A percentile compares a stretch with the other conserved stretches of the same genome.
Conservation (phyloP, 2,113 vertebrate genomes). For the Albula goreensis region DNA sequence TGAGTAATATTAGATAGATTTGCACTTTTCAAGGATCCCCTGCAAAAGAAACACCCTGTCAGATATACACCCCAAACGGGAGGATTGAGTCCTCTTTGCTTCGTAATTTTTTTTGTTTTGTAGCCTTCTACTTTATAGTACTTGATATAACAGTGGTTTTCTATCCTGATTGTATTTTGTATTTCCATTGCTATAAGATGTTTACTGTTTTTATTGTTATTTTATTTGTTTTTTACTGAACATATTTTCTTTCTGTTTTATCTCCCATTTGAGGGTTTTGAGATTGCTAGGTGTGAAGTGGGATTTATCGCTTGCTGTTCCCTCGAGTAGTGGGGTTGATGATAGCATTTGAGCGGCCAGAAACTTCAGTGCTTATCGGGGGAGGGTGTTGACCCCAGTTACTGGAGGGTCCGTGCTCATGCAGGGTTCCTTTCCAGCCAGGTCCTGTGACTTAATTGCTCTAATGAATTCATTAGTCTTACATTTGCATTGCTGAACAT, state of each 20-base stretch:
- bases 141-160: constrained; percentile 14
- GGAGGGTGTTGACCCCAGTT: neutral
- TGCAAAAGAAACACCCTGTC: constrained; percentile 40
- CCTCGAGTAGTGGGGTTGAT: neutral
- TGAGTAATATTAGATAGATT: constrained; percentile 43
- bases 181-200: constrained; percentile 41
- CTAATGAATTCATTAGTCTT: neutral
- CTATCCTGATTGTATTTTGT: constrained; percentile 40
- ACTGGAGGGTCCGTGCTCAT: neutral
- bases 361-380: neutral
- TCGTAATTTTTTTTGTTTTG: constrained; percentile 40
- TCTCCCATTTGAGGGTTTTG: constrained; percentile 7
- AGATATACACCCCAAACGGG: constrained; percentile 37
- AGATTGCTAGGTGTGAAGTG: neutral
- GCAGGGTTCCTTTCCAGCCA: neutral
- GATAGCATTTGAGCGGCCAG: neutral
- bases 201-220: constrained; percentile 15
- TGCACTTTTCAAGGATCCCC: constrained; percentile 46
- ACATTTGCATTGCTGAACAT: neutral
- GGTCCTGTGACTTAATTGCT: neutral
- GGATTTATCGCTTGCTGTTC: neutral
- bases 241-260: neutral
- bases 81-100: constrained; percentile 54
- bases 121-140: constrained; percentile 11
- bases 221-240: neutral